These are phyloP conservation scores for Hippopotamyrus pictus DNA, from an alignment of 2,797 vertebrate species.

Conservation along the genomic window DNA sequence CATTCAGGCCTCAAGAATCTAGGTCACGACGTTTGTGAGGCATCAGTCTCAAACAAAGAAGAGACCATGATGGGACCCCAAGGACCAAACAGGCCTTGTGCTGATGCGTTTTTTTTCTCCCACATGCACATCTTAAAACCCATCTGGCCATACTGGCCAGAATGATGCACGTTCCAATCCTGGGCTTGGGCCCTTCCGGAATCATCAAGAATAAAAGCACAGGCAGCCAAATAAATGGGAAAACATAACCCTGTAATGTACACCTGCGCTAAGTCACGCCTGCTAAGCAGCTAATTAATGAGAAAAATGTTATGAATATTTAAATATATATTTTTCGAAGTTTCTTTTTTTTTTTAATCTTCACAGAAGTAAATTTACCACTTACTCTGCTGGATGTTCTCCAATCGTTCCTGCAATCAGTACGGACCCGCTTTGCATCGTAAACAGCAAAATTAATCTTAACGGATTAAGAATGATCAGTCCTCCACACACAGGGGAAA, in stretches of 20 bases:
- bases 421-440: conserved; percentile 96
- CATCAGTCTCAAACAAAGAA: neutral
- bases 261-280: neutral
- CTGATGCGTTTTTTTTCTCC: conserved; percentile 74
- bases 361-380: conserved; percentile 70
- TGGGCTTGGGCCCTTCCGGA: neutral
- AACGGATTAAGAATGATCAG: conserved; percentile 99
- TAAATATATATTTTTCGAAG: neutral
- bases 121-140: conserved; percentile 63
- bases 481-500: conserved; percentile 98
- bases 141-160: conserved; percentile 41
- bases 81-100: conserved; percentile 75
- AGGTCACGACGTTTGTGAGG: neutral
- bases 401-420: conserved; percentile 82
- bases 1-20: neutral
- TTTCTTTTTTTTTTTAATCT: conserved; percentile 11
- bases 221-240: neutral
- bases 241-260: neutral
- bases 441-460: conserved; percentile 99
- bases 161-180: neutral
- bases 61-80: conserved; percentile 45
- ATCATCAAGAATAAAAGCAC: neutral
- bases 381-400: conserved; percentile 92
- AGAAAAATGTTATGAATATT: conserved; percentile 11
- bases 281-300: neutral